Percentiles rank a stretch among this genome's conserved stretches.
Conservation (phyloP, 2,888 invertebrate genomes). For the Sphaerophoria rueppellii region DNA sequence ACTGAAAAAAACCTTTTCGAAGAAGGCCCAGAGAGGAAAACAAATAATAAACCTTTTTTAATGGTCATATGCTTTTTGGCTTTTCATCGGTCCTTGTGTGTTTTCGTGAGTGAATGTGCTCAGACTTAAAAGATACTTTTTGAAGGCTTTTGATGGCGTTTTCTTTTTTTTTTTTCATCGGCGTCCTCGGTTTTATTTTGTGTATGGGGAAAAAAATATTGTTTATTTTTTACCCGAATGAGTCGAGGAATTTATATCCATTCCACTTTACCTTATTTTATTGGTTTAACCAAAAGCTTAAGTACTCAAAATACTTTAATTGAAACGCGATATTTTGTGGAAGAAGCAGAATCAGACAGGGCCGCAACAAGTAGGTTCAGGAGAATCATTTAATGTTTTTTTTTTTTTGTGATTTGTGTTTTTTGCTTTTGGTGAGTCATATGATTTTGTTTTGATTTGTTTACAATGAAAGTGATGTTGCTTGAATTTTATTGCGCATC, state of each 20-base stretch:
- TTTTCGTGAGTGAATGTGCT: neutral
- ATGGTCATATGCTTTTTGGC: conserved; percentile 55
- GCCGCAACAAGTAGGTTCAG: conserved; percentile 9
- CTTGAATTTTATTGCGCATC: too few relatives aligned
- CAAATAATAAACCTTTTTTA: conserved; percentile 64
- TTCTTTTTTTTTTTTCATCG: neutral
- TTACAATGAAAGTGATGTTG: too few relatives aligned
- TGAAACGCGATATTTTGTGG: conserved; percentile 24
- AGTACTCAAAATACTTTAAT: conserved; percentile 15
- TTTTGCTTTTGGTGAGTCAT: neutral
- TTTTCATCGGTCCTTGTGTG: conserved; percentile 2
- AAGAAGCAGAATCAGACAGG: neutral
- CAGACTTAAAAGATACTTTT: conserved; percentile 24
- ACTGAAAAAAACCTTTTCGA: neutral
- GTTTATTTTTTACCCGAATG: conserved; percentile 5
- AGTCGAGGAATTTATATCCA: conserved; percentile 22
- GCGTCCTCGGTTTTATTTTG: conserved; percentile 4
- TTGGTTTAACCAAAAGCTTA: conserved; percentile 28
- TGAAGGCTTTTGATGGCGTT: neutral
- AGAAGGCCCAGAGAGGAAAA: conserved; percentile 28
- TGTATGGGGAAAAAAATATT: neutral
- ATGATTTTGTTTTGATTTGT: neutral
- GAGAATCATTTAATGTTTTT: neutral
- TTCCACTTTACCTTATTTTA: conserved; percentile 23
- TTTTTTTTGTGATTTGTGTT: neutral